phyloP scores from a whole-genome alignment of 1,140 invertebrate genomes.

The Lepidostoma basale region DNA sequence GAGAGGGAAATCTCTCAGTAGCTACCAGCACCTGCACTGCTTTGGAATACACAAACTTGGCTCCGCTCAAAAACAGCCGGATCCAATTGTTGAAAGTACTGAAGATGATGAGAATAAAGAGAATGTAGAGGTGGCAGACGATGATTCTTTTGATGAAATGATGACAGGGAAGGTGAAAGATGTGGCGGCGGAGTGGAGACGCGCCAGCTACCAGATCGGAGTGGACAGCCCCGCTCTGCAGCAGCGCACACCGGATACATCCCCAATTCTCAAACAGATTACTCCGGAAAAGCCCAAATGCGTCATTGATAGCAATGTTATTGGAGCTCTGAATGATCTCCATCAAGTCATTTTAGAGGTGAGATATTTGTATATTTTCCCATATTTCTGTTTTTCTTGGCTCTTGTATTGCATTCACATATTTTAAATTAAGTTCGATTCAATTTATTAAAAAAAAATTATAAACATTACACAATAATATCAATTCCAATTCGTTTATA shows the following conservation, averaged over 20 bases:
- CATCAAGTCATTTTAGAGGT: conserved; percentile 52
- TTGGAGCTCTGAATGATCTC: conserved; percentile 51
- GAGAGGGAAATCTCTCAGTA: conserved; percentile 57
- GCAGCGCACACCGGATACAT: neutral
- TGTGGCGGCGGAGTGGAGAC: conserved; percentile 35
- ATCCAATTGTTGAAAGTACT: conserved; percentile 36
- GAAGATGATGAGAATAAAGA: conserved; percentile 63
- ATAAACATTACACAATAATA: no score
- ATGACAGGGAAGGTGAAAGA: conserved; percentile 49
- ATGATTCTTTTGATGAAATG: conserved; percentile 54
- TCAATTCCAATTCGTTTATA: no score
- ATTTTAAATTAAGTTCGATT: no score
- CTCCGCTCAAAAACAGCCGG: conserved; percentile 41
- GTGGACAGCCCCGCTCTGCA: neutral
- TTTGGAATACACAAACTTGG: conserved; percentile 54
- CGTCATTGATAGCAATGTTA: conserved; percentile 34
- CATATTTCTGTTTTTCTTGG: no score
- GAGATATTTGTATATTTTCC: no score
- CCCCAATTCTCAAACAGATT: conserved; percentile 7
- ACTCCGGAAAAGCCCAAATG: conserved; percentile 8
- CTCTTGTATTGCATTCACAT: no score
- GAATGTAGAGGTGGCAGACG: conserved; percentile 57
- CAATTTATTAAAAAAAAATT: no score
- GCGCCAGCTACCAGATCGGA: conserved; percentile 18
- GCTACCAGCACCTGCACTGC: conserved; percentile 62